A percentile compares a stretch with the other conserved stretches of the same genome.
These are phyloP conservation scores for Pseudochaenichthys georgianus DNA, from an alignment of 2,797 vertebrate genomes.

Conservation along the genomic window DNA sequence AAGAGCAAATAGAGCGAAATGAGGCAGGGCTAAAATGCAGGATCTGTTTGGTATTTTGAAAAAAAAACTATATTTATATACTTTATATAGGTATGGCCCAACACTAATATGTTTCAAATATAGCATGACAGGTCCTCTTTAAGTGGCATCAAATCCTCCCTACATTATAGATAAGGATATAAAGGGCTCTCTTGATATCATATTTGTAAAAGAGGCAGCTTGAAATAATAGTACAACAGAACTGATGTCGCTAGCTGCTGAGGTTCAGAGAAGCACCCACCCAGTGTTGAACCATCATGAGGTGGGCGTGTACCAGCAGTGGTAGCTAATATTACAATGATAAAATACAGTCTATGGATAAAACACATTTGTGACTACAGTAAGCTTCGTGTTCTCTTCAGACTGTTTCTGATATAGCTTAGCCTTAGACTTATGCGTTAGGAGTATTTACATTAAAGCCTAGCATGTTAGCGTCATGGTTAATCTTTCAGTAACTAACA, in stretches of 20 bases:
- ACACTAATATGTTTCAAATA: no score
- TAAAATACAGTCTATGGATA: constrained; percentile 5
- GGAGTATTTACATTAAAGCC: not conserved
- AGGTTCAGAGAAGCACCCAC: constrained; percentile 1
- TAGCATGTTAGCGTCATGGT: constrained; percentile 51
- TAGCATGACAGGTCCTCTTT: no score
- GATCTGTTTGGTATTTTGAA: no score
- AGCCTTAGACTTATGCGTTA: not conserved
- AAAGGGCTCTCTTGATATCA: not conserved
- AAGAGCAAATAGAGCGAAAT: no score
- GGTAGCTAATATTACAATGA: constrained; percentile 46
- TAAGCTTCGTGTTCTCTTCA: constrained; percentile 9
- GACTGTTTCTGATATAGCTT: not conserved
- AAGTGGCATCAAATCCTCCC: constrained; percentile 12
- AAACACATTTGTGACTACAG: constrained; percentile 48
- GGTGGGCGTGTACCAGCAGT: constrained; percentile 73
- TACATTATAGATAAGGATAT: not conserved
- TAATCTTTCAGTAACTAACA: constrained; percentile 56
- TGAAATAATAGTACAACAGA: not conserved
- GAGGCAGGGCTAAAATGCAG: no score
- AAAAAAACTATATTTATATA: no score
- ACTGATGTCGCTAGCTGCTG: not conserved
- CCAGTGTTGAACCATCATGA: constrained; percentile 50
- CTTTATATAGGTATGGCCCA: no score
- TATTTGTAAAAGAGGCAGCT: not conserved